Base-by-base conservation (phyloP, 2,797 vertebrate species). In the Otolemur crassicaudatus region DNA sequence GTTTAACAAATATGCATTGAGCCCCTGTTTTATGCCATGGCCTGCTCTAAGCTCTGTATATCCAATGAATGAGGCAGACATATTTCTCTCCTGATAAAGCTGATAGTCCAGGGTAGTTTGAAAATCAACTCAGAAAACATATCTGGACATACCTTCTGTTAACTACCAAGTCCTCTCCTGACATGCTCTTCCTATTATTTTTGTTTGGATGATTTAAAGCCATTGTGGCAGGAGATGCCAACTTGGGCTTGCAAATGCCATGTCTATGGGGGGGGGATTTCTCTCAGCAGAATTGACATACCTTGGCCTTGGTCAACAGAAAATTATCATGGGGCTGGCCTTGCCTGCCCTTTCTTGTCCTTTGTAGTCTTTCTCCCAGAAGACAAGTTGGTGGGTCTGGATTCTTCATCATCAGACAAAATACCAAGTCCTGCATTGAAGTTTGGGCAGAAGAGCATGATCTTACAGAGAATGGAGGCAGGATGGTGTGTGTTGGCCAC, bases 1-100 rank as follows among this genome's bases (percentile, higher is more conserved):
- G 53, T 76, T 91, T 82, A 79, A 77, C 40, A 87, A 81, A 63
- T 65, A 49, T 2, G 29, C 40, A 20, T 3, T 40, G n/a, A 73
- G 49, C 1, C 0, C 7, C 49, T 73, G 13, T 11, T 75, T 31
- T 5, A 6, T 37, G 3, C n/a, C 20, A 0, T 17, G 25, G 56
- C 4, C n/a, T 81, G 22, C 13, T 29, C 56, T 25, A 20, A 87
- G 53, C 29, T 31, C 37, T 29, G 3, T 22, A 10, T 49, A 70
- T 37, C 19, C 25, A 27, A 7, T 16, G 40, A 76, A 22, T 14
- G 56, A 46, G 58, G 77, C 14, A 94, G 73, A 88, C 1, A 3
- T 0, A 2, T 7, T 40, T 90, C 37, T 79, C 46, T 88, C 58
- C 23, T 3, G 3, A 58, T 60, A 67, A 49, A 82, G n/a, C 27